Base-by-base conservation (phyloP, 53 echinoderm and acorn worm species). In the Hippasteria phrygiana region DNA sequence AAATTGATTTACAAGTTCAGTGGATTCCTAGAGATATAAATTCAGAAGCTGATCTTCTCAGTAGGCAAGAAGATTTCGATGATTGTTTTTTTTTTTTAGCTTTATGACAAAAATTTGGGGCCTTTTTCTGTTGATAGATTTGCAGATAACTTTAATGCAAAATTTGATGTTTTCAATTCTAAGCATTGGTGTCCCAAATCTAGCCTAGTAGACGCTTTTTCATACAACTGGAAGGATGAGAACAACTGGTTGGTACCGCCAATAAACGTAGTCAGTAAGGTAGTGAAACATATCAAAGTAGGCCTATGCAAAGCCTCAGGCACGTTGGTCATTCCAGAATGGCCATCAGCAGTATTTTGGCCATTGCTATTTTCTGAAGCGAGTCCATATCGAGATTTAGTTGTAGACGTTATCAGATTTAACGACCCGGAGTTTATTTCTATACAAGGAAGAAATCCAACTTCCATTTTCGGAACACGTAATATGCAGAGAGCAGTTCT, bases 201-300 rank as follows among this genome's bases (percentile, higher is more conserved):
- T 36, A 16, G 33, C 43, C 64, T 62, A 36, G 63, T 83, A 3
- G 83, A 83, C 36, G 65, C 83, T 6, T 83, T 62, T 38, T 43
- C 27, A n/a, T 64, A 16, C 40, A 32, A 55, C 24, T 83, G 83
- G 83, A 20, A 34, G 5, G 63, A 26, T 2, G 65, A 33, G 18
- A 83, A 83, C 64, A 83, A 83, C 20, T 83, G 83, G 83, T n/a
- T 80, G 3, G 80, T 80, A 2, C 80, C 80, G 3, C 80, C 80
- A 6, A 80, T 83, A 24, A 12, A 39, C 43, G 14, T 83, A 17
- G 35, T 83, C 2, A 40, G 62, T 4, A 22, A 41, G 11, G 48
- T 50, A n/a, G 6, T 85, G 1, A 42, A 17, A 46, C 69, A 85
- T 33, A 1, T 85, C 2, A 32, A 3, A 31, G n/a, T n/a, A n/a